Base-by-base conservation (phyloP, 2,797 vertebrate genomes). In the Rhadinocentrus ornatus region DNA sequence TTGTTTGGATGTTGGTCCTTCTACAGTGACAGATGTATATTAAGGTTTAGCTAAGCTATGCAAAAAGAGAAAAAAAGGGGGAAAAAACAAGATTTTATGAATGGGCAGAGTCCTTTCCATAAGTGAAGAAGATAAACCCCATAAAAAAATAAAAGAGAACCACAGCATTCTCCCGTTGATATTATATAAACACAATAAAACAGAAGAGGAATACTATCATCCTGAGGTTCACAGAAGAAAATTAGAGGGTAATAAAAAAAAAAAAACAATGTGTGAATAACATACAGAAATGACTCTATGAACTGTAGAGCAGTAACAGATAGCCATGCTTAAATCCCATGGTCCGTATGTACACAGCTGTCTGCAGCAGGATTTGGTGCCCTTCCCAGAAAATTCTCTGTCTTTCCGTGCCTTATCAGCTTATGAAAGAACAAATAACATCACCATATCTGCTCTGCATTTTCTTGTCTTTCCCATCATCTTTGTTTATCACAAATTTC, bases 401-500 rank as follows among this genome's bases (percentile, higher is more conserved):
- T 3, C 0, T 11, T 48, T n/a, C n/a, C 13, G 1, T 54, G 22
- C 6, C 52, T 80, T 82, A 78, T 84, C 76, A 71, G 34, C 15
- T 6, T 16, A n/a, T 0, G 0, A 62, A 12, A 66, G 80, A 68
- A 61, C 74, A 82, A 69, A 66, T 31, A 78, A 22, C 41, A 56
- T 71, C 65, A 27, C 2, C 48, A 18, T 75, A 75, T 85, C 77
- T 76, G 56, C 0, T 18, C 54, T 10, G 24, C 73, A 81, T 80
- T 57, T 57, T 66, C 78, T 86, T 82, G 80, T 85, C 86, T 73
- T 75, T 59, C 73, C 61, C 8, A 58, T 27, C 81, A 89, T 88
- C 80, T 85, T 26, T 50, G 59, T 77, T 84, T 85, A 91, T 90
- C 67, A 70, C 55, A 53, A 22, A 64, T 62, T 65, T 32, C 78